These are phyloP conservation scores for Callyntrura sp. DNA, from an alignment of 2,888 invertebrate genomes.

Conservation along the genomic window DNA sequence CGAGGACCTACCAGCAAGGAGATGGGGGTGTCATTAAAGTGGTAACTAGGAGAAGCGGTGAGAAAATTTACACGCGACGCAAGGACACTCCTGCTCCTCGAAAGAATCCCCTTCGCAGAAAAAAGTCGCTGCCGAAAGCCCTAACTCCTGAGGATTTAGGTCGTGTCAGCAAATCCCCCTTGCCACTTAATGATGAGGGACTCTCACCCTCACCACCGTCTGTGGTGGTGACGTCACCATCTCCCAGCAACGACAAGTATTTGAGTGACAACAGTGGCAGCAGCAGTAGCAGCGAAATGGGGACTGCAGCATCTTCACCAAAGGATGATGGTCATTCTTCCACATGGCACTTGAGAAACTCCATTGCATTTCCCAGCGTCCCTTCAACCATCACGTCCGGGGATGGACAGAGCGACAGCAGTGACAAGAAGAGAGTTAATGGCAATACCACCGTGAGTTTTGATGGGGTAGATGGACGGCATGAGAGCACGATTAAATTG, in stretches of 20 bases:
- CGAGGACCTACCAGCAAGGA: background rate
- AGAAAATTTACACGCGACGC: background rate
- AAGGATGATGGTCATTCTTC: constrained; percentile 13
- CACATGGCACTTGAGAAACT: constrained; percentile 22
- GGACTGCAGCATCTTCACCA: background rate
- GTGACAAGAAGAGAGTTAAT: background rate
- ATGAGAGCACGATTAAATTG: constrained; percentile 13
- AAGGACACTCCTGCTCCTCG: constrained; percentile 28
- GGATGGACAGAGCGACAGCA: background rate
- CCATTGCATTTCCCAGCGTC: background rate
- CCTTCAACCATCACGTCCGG: background rate
- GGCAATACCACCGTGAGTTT: background rate
- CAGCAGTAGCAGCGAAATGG: background rate
- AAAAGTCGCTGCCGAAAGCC: constrained; percentile 22
- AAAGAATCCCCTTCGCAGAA: constrained; percentile 37
- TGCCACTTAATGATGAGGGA: background rate
- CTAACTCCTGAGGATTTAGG: constrained; percentile 52
- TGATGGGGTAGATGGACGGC: too few species aligned
- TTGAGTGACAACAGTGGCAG: constrained; percentile 46
- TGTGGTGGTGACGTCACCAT: constrained; percentile 1
- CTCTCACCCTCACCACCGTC: background rate
- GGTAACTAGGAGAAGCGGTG: background rate
- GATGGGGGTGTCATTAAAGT: background rate
- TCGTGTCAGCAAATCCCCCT: background rate
- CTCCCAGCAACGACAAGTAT: constrained; percentile 6